Evolutionary conservation across 2,888 invertebrate genomes (phyloP).

Genomic region (Ligdia adustata): DNA sequence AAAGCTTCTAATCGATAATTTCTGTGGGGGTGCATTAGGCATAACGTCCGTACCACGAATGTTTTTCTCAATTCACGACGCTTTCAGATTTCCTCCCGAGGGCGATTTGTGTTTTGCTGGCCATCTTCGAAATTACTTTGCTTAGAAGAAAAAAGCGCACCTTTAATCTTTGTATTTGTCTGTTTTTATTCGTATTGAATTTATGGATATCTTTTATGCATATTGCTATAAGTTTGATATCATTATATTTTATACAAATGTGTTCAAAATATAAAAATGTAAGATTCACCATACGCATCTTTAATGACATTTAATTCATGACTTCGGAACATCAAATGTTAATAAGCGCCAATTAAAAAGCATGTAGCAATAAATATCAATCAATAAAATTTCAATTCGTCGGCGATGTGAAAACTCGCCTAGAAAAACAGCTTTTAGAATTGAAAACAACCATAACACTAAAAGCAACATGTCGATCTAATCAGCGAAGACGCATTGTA

Average conservation of each 20-base stretch:
- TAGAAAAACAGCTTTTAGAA: slow-evolving; percentile 29
- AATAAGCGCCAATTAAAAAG: too few relatives aligned
- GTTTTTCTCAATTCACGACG: slow-evolving; percentile 71
- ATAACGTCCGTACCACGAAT: slow-evolving; percentile 78
- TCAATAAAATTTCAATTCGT: too few relatives aligned
- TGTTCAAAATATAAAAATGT: too few relatives aligned
- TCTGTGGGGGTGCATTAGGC: slow-evolving; percentile 85
- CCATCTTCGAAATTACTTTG: slow-evolving; percentile 68
- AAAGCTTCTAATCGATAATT: slow-evolving; percentile 85
- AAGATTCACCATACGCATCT: too few relatives aligned
- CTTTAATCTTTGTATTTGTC: slow-evolving; percentile 48
- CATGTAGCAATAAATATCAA: too few relatives aligned
- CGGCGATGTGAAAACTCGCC: slow-evolving; percentile 16
- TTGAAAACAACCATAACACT: slow-evolving; percentile 35
- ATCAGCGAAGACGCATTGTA: slow-evolving; percentile 70
- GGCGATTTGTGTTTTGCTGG: slow-evolving; percentile 75
- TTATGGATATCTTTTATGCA: too few relatives aligned
- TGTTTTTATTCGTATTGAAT: too few relatives aligned
- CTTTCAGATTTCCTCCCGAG: slow-evolving; percentile 77
- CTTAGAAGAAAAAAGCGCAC: slow-evolving; percentile 43
- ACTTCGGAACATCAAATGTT: too few relatives aligned
- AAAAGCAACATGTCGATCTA: slow-evolving; percentile 49
- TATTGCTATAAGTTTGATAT: too few relatives aligned
- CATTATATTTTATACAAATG: too few relatives aligned
- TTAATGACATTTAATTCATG: too few relatives aligned